phyloP scores from a whole-genome alignment of 2,797 vertebrate genomes.

The Myiotriccus ornatus region DNA sequence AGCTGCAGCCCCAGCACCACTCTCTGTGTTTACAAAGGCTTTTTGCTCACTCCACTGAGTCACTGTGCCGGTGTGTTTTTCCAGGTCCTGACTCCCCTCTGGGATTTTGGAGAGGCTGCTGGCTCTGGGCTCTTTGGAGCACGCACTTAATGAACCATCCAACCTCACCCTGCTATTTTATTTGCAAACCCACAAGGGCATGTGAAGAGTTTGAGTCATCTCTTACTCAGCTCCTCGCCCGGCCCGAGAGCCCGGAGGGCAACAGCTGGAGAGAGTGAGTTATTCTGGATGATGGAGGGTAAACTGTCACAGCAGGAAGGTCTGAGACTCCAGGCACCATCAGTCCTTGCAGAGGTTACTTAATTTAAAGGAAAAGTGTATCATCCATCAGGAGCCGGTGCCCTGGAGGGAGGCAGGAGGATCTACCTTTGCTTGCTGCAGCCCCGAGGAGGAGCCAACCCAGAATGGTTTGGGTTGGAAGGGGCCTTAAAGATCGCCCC shows the following conservation, averaged over 20 bases:
- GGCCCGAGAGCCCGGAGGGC: not conserved
- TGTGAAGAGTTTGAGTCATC: not conserved
- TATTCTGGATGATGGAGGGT: not conserved
- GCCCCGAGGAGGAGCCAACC: accelerated
- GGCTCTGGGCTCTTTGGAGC: not conserved
- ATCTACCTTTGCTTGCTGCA: not conserved
- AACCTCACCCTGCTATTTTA: not conserved
- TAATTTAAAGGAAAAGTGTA: not conserved
- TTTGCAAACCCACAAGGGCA: not conserved
- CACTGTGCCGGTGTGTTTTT: not conserved
- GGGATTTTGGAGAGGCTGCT: not conserved
- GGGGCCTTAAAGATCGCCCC: accelerated
- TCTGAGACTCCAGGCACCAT: not conserved
- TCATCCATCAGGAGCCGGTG: not conserved
- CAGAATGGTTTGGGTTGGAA: not conserved
- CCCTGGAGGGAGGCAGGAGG: not conserved
- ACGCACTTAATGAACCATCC: not conserved
- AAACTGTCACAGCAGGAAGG: not conserved
- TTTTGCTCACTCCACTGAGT: not conserved
- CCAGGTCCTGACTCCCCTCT: not conserved
- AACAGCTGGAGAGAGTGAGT: not conserved
- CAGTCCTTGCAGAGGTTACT: not conserved
- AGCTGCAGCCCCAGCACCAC: not conserved
- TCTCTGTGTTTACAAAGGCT: not conserved
- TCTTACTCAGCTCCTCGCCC: not conserved